These are phyloP conservation scores for Anodontia alba DNA, from an alignment of 2,888 invertebrate genomes.

Conservation along the genomic window DNA sequence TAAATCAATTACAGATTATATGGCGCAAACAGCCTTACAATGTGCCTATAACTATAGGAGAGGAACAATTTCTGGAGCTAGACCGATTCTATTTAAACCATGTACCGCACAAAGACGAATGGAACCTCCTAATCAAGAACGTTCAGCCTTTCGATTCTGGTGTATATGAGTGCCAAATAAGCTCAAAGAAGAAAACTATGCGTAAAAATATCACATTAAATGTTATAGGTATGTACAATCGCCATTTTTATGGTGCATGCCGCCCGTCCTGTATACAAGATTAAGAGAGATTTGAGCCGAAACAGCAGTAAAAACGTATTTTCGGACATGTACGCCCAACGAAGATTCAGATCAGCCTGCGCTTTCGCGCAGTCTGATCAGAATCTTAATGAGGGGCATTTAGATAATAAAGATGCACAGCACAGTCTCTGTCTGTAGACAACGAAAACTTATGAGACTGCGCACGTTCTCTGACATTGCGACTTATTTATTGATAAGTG, in stretches of 20 bases:
- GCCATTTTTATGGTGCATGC: background rate
- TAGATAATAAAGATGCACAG: too few relatives aligned
- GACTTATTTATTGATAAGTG: too few relatives aligned
- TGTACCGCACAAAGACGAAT: constrained; percentile 44
- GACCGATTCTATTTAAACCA: constrained; percentile 56
- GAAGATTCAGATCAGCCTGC: too few relatives aligned
- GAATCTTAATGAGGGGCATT: too few relatives aligned
- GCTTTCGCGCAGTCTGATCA: too few relatives aligned
- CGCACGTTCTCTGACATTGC: too few relatives aligned
- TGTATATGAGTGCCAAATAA: constrained; percentile 63
- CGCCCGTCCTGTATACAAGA: background rate
- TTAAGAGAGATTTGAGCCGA: too few relatives aligned
- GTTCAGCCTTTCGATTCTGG: constrained; percentile 58
- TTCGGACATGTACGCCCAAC: too few relatives aligned
- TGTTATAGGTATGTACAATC: constrained; percentile 49
- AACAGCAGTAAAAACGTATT: too few relatives aligned
- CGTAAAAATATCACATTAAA: constrained; percentile 53
- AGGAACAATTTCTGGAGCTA: constrained; percentile 47
- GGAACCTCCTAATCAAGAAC: constrained; percentile 64
- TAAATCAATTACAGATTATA: constrained; percentile 33
- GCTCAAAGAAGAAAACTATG: constrained; percentile 50
- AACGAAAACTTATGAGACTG: too few relatives aligned
- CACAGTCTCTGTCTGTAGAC: too few relatives aligned
- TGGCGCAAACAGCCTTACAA: constrained; percentile 61
- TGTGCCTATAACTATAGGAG: constrained; percentile 56